Evolutionary conservation across 2,888 invertebrate species (phyloP).

Genomic region (Meghimatium bilineatum): DNA sequence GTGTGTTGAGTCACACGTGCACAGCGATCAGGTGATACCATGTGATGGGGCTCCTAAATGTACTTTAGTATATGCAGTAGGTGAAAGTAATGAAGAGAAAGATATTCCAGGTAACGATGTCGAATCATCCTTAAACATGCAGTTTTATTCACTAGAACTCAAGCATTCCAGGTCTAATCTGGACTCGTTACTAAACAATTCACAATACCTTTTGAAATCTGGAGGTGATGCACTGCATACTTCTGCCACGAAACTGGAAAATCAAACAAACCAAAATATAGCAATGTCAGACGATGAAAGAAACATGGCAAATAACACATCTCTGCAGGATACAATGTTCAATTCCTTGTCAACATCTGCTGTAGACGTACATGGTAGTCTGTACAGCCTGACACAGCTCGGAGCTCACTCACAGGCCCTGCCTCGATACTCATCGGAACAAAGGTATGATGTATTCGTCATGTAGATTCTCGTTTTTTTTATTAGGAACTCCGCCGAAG

Average conservation of each 20-base stretch:
- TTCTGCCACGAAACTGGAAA: neutral
- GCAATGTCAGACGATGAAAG: neutral
- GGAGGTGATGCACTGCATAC: neutral
- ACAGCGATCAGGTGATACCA: neutral
- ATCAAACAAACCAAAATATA: neutral
- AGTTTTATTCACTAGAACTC: no score
- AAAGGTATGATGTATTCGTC: neutral
- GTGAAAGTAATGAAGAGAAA: neutral
- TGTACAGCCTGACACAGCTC: neutral
- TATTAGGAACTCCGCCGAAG: no score
- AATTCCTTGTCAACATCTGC: neutral
- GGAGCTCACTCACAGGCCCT: neutral
- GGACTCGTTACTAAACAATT: neutral
- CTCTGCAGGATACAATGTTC: neutral
- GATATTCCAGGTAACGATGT: neutral
- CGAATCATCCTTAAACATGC: neutral
- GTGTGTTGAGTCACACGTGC: neutral
- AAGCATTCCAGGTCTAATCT: neutral
- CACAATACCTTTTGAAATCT: neutral
- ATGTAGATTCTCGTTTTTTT: neutral
- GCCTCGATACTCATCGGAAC: no score
- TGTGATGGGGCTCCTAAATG: neutral
- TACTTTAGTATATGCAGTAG: neutral
- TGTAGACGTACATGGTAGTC: constrained; percentile 21
- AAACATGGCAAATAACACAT: neutral